phyloP scores from a whole-genome alignment of 2,113 vertebrate species.

The Pleuronectes platessa region DNA sequence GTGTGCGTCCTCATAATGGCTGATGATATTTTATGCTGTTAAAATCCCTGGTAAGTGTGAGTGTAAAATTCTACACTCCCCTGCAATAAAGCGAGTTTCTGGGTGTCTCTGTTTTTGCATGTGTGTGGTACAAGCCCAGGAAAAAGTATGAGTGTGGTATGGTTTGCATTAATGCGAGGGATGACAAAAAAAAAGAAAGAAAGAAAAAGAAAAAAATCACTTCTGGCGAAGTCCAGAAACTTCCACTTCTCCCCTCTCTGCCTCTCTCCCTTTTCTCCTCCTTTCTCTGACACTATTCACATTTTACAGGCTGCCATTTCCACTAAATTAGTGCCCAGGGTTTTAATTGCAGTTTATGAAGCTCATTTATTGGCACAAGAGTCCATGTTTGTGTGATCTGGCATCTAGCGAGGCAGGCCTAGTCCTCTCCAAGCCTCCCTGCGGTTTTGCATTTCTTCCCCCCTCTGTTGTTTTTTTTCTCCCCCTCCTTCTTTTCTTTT shows the following conservation, averaged over 20 bases:
- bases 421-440: constrained; percentile 69
- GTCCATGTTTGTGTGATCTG: constrained; percentile 78
- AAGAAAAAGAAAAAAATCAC: neutral
- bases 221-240: constrained; percentile 37
- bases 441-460: constrained; percentile 66
- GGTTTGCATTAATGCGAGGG: constrained; percentile 57
- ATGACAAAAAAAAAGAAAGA: constrained; percentile 19
- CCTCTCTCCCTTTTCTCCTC: constrained; percentile 44
- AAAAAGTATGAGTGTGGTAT: constrained; percentile 42
- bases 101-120: constrained; percentile 15
- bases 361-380: constrained; percentile 78
- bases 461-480: constrained; percentile 50
- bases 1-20: neutral
- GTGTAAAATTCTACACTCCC: neutral
- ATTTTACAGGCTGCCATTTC: constrained; percentile 83
- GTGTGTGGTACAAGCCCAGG: constrained; percentile 43
- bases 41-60: constrained; percentile 22
- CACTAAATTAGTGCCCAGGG: constrained; percentile 86
- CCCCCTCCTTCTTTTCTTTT: constrained; percentile 43
- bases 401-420: constrained; percentile 66
- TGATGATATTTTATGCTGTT: constrained; percentile 4
- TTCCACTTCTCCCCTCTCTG: constrained; percentile 19
- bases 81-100: neutral
- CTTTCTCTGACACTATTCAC: constrained; percentile 46
- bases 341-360: constrained; percentile 87